A percentile compares a stretch with the other conserved stretches of the same genome.
These are phyloP conservation scores for Poliocrania exsul DNA, from an alignment of 2,797 vertebrate species.

Conservation along the genomic window DNA sequence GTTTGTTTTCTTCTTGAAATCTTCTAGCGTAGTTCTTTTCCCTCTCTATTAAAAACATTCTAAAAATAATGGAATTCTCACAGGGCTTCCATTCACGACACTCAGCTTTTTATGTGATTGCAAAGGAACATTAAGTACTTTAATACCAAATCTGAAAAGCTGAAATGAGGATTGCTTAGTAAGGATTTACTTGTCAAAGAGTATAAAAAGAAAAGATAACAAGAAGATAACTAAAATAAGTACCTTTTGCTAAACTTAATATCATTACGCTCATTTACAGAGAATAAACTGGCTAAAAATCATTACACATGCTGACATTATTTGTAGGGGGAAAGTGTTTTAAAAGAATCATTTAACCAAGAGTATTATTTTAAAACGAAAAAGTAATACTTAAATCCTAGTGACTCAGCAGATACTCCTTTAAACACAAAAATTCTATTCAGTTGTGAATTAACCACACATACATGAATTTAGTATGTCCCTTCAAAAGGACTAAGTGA, in stretches of 20 bases:
- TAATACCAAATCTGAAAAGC: not conserved
- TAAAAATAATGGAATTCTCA: not conserved
- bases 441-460: conserved; percentile 9
- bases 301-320: not conserved
- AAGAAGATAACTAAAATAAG: conserved; percentile 31
- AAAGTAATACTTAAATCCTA: conserved; percentile 13
- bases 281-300: conserved; percentile 16
- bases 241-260: conserved; percentile 1
- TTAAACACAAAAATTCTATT: conserved; percentile 39
- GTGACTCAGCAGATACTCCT: conserved; percentile 32
- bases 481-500: not conserved
- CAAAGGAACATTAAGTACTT: not conserved
- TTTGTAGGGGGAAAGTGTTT: not conserved
- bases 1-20: not conserved
- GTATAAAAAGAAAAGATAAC: conserved; percentile 6
- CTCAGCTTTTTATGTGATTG: not conserved
- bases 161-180: not conserved
- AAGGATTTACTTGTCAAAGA: not conserved
- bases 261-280: not conserved
- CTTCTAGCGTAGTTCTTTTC: not conserved
- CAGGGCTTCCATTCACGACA: not conserved
- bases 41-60: not conserved
- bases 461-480: not conserved
- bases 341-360: not conserved
- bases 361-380: not conserved